Evolutionary conservation across 2,888 invertebrate species (phyloP), one percentile per base, ranked within the genome.

Genomic region (Colletes collaris): DNA sequence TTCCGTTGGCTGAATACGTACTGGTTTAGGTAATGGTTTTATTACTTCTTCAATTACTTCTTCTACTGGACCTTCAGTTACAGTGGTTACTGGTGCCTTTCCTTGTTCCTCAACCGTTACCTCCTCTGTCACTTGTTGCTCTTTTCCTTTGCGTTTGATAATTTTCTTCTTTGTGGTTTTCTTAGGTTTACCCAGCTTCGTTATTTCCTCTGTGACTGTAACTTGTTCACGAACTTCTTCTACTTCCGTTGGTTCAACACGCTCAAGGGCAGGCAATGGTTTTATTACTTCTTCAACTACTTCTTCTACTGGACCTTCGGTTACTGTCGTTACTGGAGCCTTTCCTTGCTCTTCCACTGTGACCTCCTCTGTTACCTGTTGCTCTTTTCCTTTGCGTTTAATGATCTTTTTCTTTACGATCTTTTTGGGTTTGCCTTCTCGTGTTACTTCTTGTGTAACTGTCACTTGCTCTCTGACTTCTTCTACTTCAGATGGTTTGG

Each of bases 211-310:
- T 0, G 66, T 76, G 3, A 76, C 63, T n/a, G 83, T 76, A 4
- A 85, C 81, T 27, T 79, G 79, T 64, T 88, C 87, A 0, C 55
- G 63, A 0, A 84, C 81, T 27, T 87, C 83, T 27, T 87, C 92
- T 81, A 83, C 90, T 74, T 79, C 86, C 55, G 81, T 86, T 63
- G 93, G 93, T 83, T 93, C 94, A 2, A 94, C 93, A 2, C 93
- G 91, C 13, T 86, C 85, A 13, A 84, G 90, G 4, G 88, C 84
- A 3, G 92, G 71, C 0, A 76, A 87, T 80, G 91, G 87, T 65
- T 89, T 91, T 0, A 88, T 90, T 6, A 90, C 79, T 88, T 92
- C 93, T 0, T 93, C 93, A 10, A 76, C 16, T 67, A 72, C 93
- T 66, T 93, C 93, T 73, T 94, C 93, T 82, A 94, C 93, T 1